phyloP scores from a whole-genome alignment of 2,888 invertebrate genomes.

The Sycophila texana region DNA sequence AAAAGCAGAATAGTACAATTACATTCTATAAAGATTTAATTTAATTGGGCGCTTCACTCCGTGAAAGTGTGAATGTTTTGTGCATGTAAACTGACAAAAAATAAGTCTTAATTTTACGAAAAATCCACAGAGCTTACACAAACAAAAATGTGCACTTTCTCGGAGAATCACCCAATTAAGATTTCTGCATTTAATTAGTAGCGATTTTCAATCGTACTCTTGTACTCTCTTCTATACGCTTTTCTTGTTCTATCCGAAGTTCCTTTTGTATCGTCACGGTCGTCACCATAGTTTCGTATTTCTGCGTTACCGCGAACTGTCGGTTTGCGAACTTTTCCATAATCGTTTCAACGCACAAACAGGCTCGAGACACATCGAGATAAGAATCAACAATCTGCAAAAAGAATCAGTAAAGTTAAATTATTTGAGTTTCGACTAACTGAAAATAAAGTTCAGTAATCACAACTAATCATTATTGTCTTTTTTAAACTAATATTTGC shows the following conservation, averaged over 20 bases:
- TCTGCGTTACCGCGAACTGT: constrained; percentile 81
- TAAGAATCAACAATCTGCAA: constrained; percentile 81
- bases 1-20: constrained; percentile 7
- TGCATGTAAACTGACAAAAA: too few species aligned
- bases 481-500: too few species aligned
- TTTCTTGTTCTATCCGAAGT: constrained; percentile 76
- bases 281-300: constrained; percentile 85
- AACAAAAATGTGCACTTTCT: too few species aligned
- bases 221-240: constrained; percentile 73
- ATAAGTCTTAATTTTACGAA: too few species aligned
- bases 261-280: constrained; percentile 77
- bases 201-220: constrained; percentile 73
- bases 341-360: constrained; percentile 82
- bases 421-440: too few species aligned
- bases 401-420: too few species aligned
- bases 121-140: too few species aligned
- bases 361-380: constrained; percentile 82
- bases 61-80: too few species aligned
- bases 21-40: neutral
- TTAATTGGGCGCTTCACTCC: too few species aligned
- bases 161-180: too few species aligned
- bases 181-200: neutral
- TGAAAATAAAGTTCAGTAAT: too few species aligned
- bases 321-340: constrained; percentile 82
- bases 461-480: too few species aligned